These are phyloP conservation scores for Microcebus murinus DNA, from an alignment of 2,113 vertebrate genomes.

Conservation along the genomic window DNA sequence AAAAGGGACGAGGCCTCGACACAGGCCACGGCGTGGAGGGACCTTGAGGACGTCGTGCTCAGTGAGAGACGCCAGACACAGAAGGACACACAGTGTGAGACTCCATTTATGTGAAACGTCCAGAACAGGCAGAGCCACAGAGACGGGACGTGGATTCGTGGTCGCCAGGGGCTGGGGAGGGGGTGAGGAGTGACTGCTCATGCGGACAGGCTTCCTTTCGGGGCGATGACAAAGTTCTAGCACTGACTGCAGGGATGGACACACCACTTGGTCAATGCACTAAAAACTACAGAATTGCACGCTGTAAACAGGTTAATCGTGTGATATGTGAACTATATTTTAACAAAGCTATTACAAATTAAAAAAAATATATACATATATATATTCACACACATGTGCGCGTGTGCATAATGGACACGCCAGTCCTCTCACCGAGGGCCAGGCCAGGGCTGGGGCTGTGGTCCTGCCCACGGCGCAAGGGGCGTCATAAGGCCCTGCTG, in stretches of 20 bases:
- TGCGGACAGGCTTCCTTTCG: not conserved
- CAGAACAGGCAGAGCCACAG: not conserved
- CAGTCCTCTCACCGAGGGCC: not conserved
- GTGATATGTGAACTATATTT: not conserved
- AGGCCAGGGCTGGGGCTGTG: not conserved
- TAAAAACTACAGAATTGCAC: not conserved
- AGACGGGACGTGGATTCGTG: not conserved
- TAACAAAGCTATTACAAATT: not conserved
- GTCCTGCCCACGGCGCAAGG: not conserved
- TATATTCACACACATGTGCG: not conserved
- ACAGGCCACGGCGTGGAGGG: accelerated
- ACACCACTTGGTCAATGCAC: not conserved
- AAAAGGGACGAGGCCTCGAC: not conserved
- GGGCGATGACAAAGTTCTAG: not conserved
- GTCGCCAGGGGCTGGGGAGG: accelerated
- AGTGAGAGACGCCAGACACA: too few relatives aligned
- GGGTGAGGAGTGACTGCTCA: too few relatives aligned
- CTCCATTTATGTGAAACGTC: not conserved
- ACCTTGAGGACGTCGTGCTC: not conserved
- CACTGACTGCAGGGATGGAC: not conserved
- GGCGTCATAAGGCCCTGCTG: not conserved
- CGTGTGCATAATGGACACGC: not conserved
- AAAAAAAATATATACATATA: too few relatives aligned
- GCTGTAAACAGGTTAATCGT: too few relatives aligned
- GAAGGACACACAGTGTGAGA: not conserved